Conservation (phyloP, 2,797 vertebrate genomes). For the Myripristis jacobus region DNA sequence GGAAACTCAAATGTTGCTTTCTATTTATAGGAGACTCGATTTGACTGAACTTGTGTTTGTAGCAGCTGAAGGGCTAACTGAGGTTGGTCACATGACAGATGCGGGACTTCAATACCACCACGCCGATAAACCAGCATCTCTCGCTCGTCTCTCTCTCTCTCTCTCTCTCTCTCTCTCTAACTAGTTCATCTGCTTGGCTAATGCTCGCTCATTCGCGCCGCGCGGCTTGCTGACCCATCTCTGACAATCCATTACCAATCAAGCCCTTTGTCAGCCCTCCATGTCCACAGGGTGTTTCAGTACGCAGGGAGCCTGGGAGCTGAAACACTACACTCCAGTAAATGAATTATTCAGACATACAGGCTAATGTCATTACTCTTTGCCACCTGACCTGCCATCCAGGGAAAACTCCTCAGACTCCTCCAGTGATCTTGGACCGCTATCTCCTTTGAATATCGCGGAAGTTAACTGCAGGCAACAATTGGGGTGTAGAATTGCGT, state of each 20-base stretch:
- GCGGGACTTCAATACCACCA: background rate
- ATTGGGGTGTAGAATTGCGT: too few species aligned
- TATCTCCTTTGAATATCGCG: background rate
- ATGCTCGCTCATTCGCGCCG: conserved; percentile 4
- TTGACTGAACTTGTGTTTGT: background rate
- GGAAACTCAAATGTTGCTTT: background rate
- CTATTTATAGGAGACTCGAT: background rate
- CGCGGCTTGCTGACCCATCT: conserved; percentile 36
- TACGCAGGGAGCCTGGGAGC: background rate
- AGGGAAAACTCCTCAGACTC: conserved; percentile 2
- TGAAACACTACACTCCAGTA: conserved; percentile 12
- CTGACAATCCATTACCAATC: conserved; percentile 44
- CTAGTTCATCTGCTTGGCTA: conserved; percentile 19
- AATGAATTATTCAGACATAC: conserved; percentile 57
- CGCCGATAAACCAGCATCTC: background rate
- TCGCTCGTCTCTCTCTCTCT: background rate
- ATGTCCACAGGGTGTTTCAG: conserved; percentile 16
- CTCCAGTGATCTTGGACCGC: background rate
- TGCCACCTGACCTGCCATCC: conserved; percentile 31
- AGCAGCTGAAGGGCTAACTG: conserved; percentile 15
- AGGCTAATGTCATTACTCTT: conserved; percentile 42
- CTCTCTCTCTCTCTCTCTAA: background rate
- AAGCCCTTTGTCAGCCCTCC: conserved; percentile 25
- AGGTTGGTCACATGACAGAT: conserved; percentile 7
- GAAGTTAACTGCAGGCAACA: too few species aligned